Evolutionary conservation across 2,113 vertebrate genomes (phyloP).

Genomic region (Albula glossodonta): DNA sequence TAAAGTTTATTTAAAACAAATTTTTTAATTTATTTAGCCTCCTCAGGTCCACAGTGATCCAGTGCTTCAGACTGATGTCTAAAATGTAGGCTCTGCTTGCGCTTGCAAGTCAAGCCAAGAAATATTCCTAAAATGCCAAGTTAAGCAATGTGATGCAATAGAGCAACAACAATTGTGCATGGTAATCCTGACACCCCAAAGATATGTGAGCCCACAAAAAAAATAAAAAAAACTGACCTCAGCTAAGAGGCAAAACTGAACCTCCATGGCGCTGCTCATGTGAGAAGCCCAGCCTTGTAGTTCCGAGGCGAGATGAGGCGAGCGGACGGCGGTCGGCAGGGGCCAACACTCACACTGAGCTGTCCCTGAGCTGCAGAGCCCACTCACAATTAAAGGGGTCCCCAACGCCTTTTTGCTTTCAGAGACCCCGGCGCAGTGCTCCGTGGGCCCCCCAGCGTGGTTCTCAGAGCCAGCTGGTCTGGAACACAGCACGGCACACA

Average conservation of each 20-base stretch:
- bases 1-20: too few species aligned
- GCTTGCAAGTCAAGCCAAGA: too few species aligned
- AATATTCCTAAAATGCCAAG: too few species aligned
- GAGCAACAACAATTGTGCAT: too few species aligned
- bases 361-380: slow-evolving; percentile 73
- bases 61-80: too few species aligned
- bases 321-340: slow-evolving; percentile 58
- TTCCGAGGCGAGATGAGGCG: slow-evolving; percentile 35
- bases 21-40: too few species aligned
- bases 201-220: not conserved
- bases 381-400: slow-evolving; percentile 76
- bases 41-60: too few species aligned
- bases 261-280: not conserved
- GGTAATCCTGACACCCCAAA: too few species aligned
- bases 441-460: slow-evolving; percentile 50
- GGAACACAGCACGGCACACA: slow-evolving; percentile 47
- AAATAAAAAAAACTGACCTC: not conserved
- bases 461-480: slow-evolving; percentile 59
- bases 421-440: slow-evolving; percentile 70
- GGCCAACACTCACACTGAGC: slow-evolving; percentile 65
- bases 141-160: too few species aligned
- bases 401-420: slow-evolving; percentile 78
- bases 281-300: slow-evolving; percentile 38
- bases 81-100: too few species aligned
- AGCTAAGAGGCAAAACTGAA: not conserved